Percentiles rank a stretch among this genome's conserved stretches.
Evolutionary conservation across 1,140 invertebrate species (phyloP).

Genomic region (Nautilus pompilius): DNA sequence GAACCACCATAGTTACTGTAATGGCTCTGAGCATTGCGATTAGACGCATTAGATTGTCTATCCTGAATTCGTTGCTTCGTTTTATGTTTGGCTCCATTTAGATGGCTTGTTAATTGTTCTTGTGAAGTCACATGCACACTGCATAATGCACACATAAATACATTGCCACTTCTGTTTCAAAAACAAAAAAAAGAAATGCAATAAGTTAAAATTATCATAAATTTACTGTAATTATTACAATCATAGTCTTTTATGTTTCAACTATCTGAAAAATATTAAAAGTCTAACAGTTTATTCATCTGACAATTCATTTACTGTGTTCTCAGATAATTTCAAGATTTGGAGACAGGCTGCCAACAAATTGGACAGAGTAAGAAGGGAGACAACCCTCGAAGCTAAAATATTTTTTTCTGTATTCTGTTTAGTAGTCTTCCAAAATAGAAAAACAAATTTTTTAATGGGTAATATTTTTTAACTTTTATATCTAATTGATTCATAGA

Average conservation of each 20-base stretch:
- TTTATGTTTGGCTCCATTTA: conserved; percentile 39
- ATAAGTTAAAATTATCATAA: not conserved
- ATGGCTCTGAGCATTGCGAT: too few relatives aligned
- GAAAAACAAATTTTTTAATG: too few relatives aligned
- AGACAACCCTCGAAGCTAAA: too few relatives aligned
- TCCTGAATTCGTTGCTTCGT: conserved; percentile 3
- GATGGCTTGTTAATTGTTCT: conserved; percentile 40
- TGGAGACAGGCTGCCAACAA: not conserved
- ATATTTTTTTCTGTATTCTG: too few relatives aligned
- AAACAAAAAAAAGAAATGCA: not conserved
- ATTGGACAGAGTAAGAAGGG: too few relatives aligned
- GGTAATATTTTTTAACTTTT: too few relatives aligned
- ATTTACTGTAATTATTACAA: not conserved
- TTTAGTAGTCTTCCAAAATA: too few relatives aligned
- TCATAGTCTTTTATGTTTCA: not conserved
- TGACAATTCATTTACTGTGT: not conserved
- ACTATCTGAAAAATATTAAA: not conserved
- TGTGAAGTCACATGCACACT: conserved; percentile 40
- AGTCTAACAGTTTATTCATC: not conserved
- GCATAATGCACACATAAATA: conserved; percentile 43
- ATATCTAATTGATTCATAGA: too few relatives aligned
- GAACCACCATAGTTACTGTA: too few relatives aligned
- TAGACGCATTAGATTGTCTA: too few relatives aligned
- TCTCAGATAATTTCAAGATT: not conserved
- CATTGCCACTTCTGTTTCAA: conserved; percentile 13